Conservation (phyloP, 2,113 vertebrate genomes). For the Rhea pennata region DNA sequence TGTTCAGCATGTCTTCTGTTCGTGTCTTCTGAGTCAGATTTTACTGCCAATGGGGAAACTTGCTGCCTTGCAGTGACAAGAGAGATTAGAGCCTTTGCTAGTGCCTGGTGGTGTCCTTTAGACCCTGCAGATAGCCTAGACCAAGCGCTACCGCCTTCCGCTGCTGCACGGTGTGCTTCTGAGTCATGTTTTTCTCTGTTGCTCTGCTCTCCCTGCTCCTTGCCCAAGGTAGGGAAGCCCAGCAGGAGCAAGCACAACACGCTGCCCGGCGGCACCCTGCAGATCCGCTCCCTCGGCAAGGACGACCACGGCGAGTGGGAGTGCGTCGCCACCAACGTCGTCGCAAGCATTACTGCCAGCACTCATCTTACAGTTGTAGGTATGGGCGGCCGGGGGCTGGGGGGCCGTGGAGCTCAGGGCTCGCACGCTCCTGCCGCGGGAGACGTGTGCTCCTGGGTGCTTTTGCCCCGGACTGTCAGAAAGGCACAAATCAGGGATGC, state of each 20-base stretch:
- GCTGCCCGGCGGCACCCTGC: constrained; percentile 94
- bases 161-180: constrained; percentile 9
- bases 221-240: constrained; percentile 95
- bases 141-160: neutral
- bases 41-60: constrained; percentile 20
- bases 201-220: constrained; percentile 20
- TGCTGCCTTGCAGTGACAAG: constrained; percentile 30
- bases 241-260: constrained; percentile 98
- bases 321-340: constrained; percentile 96
- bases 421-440: too few relatives aligned
- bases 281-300: constrained; percentile 96
- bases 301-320: constrained; percentile 99
- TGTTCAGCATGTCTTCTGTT: constrained; percentile 21
- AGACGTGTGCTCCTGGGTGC: neutral
- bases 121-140: constrained; percentile 51
- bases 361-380: constrained; percentile 97
- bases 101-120: constrained; percentile 42
- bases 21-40: neutral
- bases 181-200: constrained; percentile 21
- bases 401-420: neutral
- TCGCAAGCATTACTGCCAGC: constrained; percentile 99
- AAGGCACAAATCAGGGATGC: neutral
- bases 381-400: constrained; percentile 41
- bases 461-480: neutral
- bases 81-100: constrained; percentile 38